Base-by-base conservation (phyloP, 2,113 vertebrate species). In the Oncorhynchus clarkii region DNA sequence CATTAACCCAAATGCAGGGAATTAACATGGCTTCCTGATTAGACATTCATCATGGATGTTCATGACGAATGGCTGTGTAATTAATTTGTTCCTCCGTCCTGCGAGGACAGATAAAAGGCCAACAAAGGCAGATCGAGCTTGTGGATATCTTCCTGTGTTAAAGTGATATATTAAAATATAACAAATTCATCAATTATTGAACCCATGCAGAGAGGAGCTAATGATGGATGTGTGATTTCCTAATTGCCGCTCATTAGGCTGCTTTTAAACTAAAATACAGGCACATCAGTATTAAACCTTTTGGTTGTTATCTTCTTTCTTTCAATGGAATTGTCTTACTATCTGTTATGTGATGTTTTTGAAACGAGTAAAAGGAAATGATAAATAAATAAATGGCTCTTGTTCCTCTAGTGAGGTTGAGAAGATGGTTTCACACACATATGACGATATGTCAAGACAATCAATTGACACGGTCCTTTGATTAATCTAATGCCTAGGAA, bases 91-190 rank as follows among this genome's bases (percentile, higher is more conserved):
- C 80, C 74, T 13, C 26, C 78, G 34, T 22, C 27, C 11, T 31
- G 66, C 18, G 49, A 59, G 31, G 9, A 67, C 68, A 60, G 72
- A 80, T 64, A 77, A 80, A 77, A 74, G 77, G 49, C 76, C 75
- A 70, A n/a, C 39, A 39, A 39, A 39, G 66, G 51, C 3, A 57
- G 77, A 74, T 72, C 66, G 31, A 48, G 27, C 70, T 87, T 78
- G 39, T 39, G 8, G 7, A 39, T 39, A 9, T 39, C 39, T 11
- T 45, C 71, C 80, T 9, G 18, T 81, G 82, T 88, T 87, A 82
- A 80, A 84, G 71, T 83, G 87, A 89, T 87, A 82, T 89, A 87
- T 91, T 87, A 86, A 87, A 89, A 73, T 73, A 71, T 45, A 45
- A 45, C 39, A 45, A 45, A 45, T 45, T 9, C 9, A 45, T 45